Base-by-base conservation (phyloP, 2,888 invertebrate species). In the Hemicrepidius hirtus region DNA sequence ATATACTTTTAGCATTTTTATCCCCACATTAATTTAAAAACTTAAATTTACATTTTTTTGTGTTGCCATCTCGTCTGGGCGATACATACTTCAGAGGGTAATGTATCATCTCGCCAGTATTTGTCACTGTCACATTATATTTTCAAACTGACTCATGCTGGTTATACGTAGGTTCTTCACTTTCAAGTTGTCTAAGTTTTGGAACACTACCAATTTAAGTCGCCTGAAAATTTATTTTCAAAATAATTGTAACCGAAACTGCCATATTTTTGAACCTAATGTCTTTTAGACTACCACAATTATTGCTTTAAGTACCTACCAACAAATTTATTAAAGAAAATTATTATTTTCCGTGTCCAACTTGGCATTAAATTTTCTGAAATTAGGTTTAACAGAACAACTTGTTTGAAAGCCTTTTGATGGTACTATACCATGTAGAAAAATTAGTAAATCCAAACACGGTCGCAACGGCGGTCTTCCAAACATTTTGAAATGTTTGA, bases 181-280 rank as follows among this genome's bases (percentile, higher is more conserved):
- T 50, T 62, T 69, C 63, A 55, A 69, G 63, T 41, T 44, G 13
- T 46, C 55, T 40, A 57, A 32, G 46, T 59, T 71, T 71, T 71
- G 71, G 71, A 71, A 59, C 44, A 13, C 41, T n/a, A 67, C 71
- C 71, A 71, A 66, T 44, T 60, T 71, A 32, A 62, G 50, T 60
- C 44, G 28, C 10, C 46, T 10, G 49, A 46, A 35, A 44, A 64
- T 69, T 69, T 37, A 55, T 71, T 71, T 71, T 60, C 49, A 70
- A 64, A 70, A 65, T 57, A 64, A 55, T 37, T 18, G 68, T 62
- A 68, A 68, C 62, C 21, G 49, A 62, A 68, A 62, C 62, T 60
- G 53, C 41, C 21, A 50, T 63, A 62, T 50, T 60, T 68, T 53
- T 62, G 9, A 32, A 32, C 4, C 7, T 9, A 5, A 24, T 28